phyloP scores from a whole-genome alignment of 1,140 invertebrate genomes.

The Drosophila azteca region DNA sequence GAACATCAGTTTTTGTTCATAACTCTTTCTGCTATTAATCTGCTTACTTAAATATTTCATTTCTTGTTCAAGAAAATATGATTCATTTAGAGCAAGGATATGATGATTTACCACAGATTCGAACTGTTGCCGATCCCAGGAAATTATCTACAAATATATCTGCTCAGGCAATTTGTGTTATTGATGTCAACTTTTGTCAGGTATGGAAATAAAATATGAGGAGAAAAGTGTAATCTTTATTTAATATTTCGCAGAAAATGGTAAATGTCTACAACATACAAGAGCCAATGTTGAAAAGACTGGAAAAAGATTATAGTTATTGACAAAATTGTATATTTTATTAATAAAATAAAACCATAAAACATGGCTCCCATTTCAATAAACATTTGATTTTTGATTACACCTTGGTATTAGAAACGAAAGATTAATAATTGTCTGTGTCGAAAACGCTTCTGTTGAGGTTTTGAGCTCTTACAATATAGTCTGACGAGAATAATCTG shows the following conservation, averaged over 20 bases:
- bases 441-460: too few relatives aligned
- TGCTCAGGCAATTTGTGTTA: slow-evolving; percentile 46
- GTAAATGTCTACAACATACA: slow-evolving; percentile 38
- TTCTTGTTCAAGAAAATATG: slow-evolving; percentile 62
- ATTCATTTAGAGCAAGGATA: slow-evolving; percentile 43
- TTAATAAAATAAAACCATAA: neutral
- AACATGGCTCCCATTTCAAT: too few relatives aligned
- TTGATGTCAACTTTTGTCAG: slow-evolving; percentile 56
- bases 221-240: too few relatives aligned
- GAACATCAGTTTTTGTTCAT: too few relatives aligned
- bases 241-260: slow-evolving; percentile 53
- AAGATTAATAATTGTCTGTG: too few relatives aligned
- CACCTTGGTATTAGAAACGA: too few relatives aligned
- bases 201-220: slow-evolving; percentile 22
- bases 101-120: slow-evolving; percentile 54
- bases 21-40: too few relatives aligned
- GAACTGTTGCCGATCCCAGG: slow-evolving; percentile 13
- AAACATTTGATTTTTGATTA: too few relatives aligned
- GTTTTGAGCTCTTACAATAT: too few relatives aligned
- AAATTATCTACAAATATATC: slow-evolving; percentile 1
- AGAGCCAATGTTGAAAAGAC: slow-evolving; percentile 54
- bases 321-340: neutral
- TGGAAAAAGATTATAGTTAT: slow-evolving; percentile 9
- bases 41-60: slow-evolving; percentile 61
- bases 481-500: too few relatives aligned